Evolutionary conservation across 2,888 invertebrate genomes (phyloP).

Genomic region (Dyspetes luteomarginatus): DNA sequence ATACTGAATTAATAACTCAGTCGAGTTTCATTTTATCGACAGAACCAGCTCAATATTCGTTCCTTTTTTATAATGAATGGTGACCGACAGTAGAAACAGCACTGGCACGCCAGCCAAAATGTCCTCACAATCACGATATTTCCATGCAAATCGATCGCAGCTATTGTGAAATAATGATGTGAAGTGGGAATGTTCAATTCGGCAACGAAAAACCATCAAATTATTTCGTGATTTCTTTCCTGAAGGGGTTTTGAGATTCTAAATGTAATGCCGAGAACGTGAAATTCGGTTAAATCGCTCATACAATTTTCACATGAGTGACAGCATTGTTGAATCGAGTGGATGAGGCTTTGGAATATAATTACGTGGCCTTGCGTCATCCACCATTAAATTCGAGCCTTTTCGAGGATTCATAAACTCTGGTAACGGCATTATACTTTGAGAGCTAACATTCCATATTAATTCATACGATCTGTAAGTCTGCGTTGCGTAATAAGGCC

Average conservation of each 20-base stretch:
- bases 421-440: background rate
- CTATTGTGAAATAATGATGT: no score
- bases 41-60: background rate
- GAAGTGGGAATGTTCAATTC: no score
- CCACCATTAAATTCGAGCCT: slow-evolving; percentile 3
- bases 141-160: background rate
- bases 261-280: background rate
- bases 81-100: background rate
- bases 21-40: no score
- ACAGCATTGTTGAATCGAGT: background rate
- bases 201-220: background rate
- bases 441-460: background rate
- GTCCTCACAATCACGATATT: background rate
- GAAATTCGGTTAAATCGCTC: slow-evolving; percentile 22
- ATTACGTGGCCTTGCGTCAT: slow-evolving; percentile 9
- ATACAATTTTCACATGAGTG: slow-evolving; percentile 1
- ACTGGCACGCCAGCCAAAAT: slow-evolving; percentile 10
- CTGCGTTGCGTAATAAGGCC: no score
- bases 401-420: background rate
- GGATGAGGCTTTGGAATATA: background rate
- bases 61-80: slow-evolving; percentile 1
- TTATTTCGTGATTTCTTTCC: slow-evolving; percentile 6
- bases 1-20: no score
- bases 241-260: background rate
- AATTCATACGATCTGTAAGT: background rate